Evolutionary conservation across 2,113 vertebrate species (phyloP), one percentile per base, ranked within the genome.

Genomic region (Falco punctatus): DNA sequence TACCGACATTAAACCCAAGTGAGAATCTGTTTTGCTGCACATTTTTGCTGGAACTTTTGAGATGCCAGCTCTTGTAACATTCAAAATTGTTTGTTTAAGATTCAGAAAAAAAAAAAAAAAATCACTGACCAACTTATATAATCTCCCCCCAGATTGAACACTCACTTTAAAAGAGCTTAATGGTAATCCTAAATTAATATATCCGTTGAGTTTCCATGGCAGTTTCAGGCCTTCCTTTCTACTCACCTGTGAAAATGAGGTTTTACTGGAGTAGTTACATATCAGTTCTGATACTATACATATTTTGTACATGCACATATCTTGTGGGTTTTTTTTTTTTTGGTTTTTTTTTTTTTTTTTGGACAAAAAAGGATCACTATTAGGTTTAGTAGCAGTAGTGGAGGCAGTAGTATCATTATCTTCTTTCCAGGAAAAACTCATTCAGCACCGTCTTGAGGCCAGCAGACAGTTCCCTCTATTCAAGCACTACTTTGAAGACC

Each of bases 1-100:
- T 38, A 38, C n/a, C 1, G 6, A 78, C 49, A 20, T 3, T 4
- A 83, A 90, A 65, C 40, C 32, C 16, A 42, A 58, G 48, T 3
- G 38, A 71, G 44, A 92, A 94, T 58, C 7, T 57, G 3, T 3
- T 35, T 74, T 26, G 32, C 46, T 55, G 8, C 20, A 23, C 19
- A 74, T 44, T 10, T 55, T 67, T 79, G 22, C 65, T 66, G 15
- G 81, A 59, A 86, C 22, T 65, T 87, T 32, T 44, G 35, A 65
- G 22, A 4, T 78, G 46, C 3, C 59, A 92, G 8, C 15, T 52
- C 21, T 40, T 35, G 7, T 22, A 86, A 84, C 0, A 0, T 6
- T 67, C 88, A 88, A 35, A 74, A n/a, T 42, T n/a, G 9, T 33
- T 88, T 72, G 35, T 64, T 61, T 70, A 93, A 62, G 22, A 67